Percentiles rank a stretch among this genome's conserved stretches.
Conservation (phyloP, 2,888 invertebrate species). For the Hypercompe scribonia region DNA sequence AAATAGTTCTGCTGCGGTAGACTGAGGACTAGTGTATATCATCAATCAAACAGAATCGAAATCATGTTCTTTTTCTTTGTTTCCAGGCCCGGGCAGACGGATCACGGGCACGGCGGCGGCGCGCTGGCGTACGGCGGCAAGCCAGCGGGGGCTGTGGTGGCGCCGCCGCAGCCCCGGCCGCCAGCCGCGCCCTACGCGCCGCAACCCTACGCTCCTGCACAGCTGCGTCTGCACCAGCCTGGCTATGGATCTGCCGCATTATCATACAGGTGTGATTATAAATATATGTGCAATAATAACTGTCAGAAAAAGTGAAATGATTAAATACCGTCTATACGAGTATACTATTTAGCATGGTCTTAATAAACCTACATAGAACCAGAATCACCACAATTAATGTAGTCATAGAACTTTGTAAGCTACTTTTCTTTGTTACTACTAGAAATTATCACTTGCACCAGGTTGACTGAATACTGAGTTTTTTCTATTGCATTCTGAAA, state of each 20-base stretch:
- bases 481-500: neutral
- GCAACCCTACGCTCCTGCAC: constrained; percentile 73
- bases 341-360: too few relatives aligned
- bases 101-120: constrained; percentile 79
- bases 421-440: neutral
- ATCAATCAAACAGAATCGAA: neutral
- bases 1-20: neutral
- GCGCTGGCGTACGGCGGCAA: constrained; percentile 82
- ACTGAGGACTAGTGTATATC: neutral
- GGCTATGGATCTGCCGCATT: constrained; percentile 82
- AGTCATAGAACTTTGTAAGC: too few relatives aligned
- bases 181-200: constrained; percentile 80
- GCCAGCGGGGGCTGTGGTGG: constrained; percentile 74
- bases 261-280: constrained; percentile 70
- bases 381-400: too few relatives aligned
- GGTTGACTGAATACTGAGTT: neutral
- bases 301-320: too few relatives aligned
- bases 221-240: constrained; percentile 80
- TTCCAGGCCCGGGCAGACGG: constrained; percentile 81
- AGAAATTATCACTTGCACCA: neutral
- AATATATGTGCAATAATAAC: neutral
- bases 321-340: too few relatives aligned
- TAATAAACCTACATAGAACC: too few relatives aligned
- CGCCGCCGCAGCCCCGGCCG: constrained; percentile 74
- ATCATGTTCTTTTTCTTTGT: constrained; percentile 35